phyloP scores from a whole-genome alignment of 2,888 invertebrate genomes.

The Tolmerus cingulatus region DNA sequence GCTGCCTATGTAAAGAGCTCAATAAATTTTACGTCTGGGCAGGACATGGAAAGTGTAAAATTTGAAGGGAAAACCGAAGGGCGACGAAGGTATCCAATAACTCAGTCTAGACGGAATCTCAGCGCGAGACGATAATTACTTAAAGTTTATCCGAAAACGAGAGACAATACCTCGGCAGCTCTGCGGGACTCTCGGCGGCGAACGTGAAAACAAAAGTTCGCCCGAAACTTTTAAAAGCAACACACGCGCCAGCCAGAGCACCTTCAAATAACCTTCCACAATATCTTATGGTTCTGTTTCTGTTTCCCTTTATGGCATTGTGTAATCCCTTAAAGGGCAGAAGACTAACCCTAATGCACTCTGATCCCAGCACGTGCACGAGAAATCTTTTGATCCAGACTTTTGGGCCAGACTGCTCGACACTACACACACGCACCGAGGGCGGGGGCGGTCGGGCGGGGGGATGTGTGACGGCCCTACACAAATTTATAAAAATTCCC shows the following conservation, averaged over 20 bases:
- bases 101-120: constrained; percentile 35
- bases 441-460: background rate
- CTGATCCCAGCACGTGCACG: constrained; percentile 31
- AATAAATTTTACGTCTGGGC: background rate
- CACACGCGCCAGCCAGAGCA: constrained; percentile 15
- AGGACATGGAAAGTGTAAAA: background rate
- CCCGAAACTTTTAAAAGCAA: constrained; percentile 19
- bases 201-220: background rate
- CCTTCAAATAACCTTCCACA: constrained; percentile 35
- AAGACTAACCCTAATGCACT: constrained; percentile 16
- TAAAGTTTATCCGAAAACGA: constrained; percentile 12
- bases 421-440: constrained; percentile 8
- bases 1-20: background rate
- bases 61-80: background rate
- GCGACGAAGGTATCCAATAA: constrained; percentile 4
- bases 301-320: background rate
- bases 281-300: background rate
- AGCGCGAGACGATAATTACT: constrained; percentile 30
- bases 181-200: background rate
- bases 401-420: constrained; percentile 16
- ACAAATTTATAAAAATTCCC: background rate
- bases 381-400: constrained; percentile 33
- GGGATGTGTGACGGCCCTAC: background rate
- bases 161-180: constrained; percentile 15
- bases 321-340: constrained; percentile 31